phyloP scores from a whole-genome alignment of 2,888 invertebrate genomes.

The Synanthedon formicaeformis region DNA sequence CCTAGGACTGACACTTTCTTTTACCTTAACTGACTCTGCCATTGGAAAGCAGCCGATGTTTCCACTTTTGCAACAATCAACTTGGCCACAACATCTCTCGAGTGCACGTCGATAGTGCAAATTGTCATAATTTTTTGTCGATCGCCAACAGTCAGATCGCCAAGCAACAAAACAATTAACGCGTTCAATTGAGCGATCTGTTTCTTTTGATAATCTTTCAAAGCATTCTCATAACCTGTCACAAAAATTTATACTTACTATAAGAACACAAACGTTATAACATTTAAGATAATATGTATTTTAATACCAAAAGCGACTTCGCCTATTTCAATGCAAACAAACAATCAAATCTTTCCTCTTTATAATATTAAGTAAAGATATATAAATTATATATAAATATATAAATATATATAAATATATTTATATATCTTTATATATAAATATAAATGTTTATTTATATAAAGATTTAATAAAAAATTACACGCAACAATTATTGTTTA shows the following conservation, averaged over 20 bases:
- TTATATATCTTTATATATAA: no score
- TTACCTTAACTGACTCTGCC: slow-evolving; percentile 88
- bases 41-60: slow-evolving; percentile 82
- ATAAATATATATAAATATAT: not conserved
- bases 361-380: no score
- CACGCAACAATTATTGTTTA: no score
- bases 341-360: no score
- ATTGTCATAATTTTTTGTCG: slow-evolving; percentile 97
- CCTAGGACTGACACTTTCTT: no score
- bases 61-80: slow-evolving; percentile 87
- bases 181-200: slow-evolving; percentile 87
- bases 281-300: not conserved
- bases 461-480: no score
- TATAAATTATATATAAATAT: no score
- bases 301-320: not conserved
- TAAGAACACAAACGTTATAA: no score
- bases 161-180: slow-evolving; percentile 84
- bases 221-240: slow-evolving; percentile 84
- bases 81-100: slow-evolving; percentile 91
- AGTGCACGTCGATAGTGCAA: slow-evolving; percentile 96
- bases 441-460: not conserved
- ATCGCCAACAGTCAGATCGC: slow-evolving; percentile 84
- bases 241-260: not conserved
- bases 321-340: no score
- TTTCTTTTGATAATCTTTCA: slow-evolving; percentile 92